These are phyloP conservation scores for Anarhynchus alexandrinus DNA, from an alignment of 2,113 vertebrate species.

Conservation along the genomic window DNA sequence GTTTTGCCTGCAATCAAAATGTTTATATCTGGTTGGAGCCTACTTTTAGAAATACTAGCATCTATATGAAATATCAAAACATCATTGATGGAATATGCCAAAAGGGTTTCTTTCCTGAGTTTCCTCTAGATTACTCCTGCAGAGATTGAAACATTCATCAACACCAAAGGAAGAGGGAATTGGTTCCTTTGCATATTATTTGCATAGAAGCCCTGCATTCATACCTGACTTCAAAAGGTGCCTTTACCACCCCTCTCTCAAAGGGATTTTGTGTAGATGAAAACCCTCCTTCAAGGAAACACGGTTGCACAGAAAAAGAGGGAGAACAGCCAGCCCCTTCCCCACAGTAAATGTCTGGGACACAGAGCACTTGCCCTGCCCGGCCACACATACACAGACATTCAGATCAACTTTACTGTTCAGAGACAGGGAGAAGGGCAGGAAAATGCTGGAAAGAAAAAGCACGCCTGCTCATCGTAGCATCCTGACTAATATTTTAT, in stretches of 20 bases:
- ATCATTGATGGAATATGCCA: not conserved
- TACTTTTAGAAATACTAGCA: not conserved
- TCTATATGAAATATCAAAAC: not conserved
- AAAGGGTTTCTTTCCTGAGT: not conserved
- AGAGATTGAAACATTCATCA: not conserved
- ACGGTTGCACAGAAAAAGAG: not conserved
- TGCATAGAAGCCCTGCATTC: not conserved
- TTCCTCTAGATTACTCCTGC: not conserved
- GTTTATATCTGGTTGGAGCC: not conserved
- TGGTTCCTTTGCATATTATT: not conserved
- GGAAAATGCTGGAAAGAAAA: not conserved
- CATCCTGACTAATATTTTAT: not conserved
- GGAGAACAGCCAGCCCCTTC: not conserved
- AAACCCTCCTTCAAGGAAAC: not conserved
- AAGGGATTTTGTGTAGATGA: not conserved
- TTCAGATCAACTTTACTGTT: not conserved
- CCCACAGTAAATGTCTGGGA: not conserved
- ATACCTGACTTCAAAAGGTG: not conserved
- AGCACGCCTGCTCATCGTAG: not conserved
- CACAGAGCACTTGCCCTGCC: not conserved
- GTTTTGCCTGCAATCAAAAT: not conserved
- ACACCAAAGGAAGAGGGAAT: not conserved
- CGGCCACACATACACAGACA: not conserved
- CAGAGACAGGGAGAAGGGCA: not conserved
- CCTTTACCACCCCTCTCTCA: not conserved